Evolutionary conservation across 2,888 invertebrate species (phyloP).

Genomic region (Augochlorella aurata): DNA sequence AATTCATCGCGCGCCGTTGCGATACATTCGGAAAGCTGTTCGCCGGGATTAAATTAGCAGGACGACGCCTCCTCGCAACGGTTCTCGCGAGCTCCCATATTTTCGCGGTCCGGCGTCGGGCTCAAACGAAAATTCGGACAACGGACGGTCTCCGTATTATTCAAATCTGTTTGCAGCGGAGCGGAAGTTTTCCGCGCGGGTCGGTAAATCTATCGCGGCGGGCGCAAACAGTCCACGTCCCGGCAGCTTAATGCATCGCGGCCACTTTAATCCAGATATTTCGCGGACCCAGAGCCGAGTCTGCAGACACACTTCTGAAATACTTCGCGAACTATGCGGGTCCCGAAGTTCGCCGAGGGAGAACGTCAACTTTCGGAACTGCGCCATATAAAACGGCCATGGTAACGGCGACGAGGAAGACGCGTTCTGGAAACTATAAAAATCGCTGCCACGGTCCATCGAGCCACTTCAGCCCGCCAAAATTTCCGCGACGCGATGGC

Average conservation of each 20-base stretch:
- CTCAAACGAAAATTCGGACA: neutral
- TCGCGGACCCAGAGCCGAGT: constrained; percentile 25
- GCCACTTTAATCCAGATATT: constrained; percentile 40
- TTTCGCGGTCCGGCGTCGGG: neutral
- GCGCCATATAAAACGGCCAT: neutral
- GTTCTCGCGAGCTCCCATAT: neutral
- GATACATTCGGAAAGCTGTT: neutral
- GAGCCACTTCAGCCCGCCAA: constrained; percentile 6
- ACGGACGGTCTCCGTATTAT: constrained; percentile 7
- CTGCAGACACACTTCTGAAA: constrained; percentile 28
- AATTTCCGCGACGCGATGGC: neutral
- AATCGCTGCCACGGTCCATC: constrained; percentile 11
- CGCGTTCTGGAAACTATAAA: neutral
- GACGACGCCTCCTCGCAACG: neutral
- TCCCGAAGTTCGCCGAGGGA: constrained; percentile 14
- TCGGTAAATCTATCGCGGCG: constrained; percentile 29
- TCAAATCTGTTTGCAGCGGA: neutral
- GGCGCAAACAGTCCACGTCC: constrained; percentile 19
- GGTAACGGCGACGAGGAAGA: neutral
- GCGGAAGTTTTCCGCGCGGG: constrained; percentile 4
- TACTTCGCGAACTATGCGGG: constrained; percentile 40
- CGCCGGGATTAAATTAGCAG: neutral
- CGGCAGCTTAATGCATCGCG: constrained; percentile 23
- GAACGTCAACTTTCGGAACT: constrained; percentile 31
- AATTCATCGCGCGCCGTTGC: neutral